Conservation (phyloP, 2,888 invertebrate genomes). For the Acanthosepion pharaonis region DNA sequence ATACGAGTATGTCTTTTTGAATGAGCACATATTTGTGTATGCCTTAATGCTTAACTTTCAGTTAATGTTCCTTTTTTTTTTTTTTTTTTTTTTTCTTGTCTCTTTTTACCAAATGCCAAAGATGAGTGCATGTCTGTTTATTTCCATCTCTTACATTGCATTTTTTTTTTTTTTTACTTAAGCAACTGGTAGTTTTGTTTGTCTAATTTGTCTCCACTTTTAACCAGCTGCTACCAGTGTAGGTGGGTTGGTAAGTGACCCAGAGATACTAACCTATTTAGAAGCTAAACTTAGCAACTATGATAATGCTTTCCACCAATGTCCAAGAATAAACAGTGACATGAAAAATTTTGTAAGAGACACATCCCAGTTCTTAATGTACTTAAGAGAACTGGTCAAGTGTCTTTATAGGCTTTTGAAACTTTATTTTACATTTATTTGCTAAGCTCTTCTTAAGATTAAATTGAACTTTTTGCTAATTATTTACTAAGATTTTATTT, state of each 20-base stretch:
- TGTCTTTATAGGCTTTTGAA: not conserved
- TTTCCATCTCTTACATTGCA: not conserved
- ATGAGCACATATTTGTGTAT: not conserved
- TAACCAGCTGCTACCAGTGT: conserved; percentile 33
- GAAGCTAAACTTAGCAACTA: not conserved
- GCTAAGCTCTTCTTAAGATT: too few relatives aligned
- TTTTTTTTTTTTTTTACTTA: not conserved
- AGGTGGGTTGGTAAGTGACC: not conserved
- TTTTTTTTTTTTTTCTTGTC: not conserved
- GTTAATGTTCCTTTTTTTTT: too few relatives aligned
- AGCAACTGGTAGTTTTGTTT: not conserved
- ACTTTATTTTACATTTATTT: not conserved
- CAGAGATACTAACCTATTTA: not conserved
- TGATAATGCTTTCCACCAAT: not conserved
- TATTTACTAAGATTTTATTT: too few relatives aligned
- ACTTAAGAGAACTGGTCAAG: not conserved
- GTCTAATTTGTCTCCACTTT: not conserved
- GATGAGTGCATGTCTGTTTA: not conserved
- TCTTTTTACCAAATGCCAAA: not conserved
- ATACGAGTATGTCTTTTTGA: too few relatives aligned
- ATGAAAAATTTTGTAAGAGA: not conserved
- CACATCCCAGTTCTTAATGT: not conserved
- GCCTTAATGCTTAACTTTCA: not conserved
- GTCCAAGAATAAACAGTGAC: not conserved
- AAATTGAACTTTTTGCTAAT: too few relatives aligned